Percentiles rank a stretch among this genome's conserved stretches.
phyloP scores from a whole-genome alignment of 2,888 invertebrate species.

The Tanypteryx hageni region DNA sequence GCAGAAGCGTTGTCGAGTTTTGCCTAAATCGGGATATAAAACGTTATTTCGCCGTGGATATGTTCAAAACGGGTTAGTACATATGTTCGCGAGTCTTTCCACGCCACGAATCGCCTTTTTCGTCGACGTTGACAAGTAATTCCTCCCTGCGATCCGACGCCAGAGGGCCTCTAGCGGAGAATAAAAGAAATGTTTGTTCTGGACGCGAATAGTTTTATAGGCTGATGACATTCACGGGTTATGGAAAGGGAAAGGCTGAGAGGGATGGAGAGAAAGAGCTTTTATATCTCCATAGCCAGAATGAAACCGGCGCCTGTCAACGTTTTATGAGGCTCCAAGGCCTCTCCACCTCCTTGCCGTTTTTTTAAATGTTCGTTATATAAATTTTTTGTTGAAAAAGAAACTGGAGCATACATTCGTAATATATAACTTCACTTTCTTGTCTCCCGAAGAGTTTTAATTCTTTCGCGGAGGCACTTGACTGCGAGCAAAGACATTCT shows the following conservation, averaged over 20 bases:
- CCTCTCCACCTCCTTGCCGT: not conserved
- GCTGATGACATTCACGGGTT: constrained; percentile 19
- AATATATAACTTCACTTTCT: not conserved
- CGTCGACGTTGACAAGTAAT: not conserved
- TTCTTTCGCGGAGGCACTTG: not conserved
- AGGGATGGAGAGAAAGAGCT: not conserved
- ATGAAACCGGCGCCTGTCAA: not conserved
- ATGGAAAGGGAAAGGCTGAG: not conserved
- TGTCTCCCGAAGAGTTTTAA: not conserved
- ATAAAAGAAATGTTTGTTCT: not conserved
- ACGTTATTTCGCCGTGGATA: no score
- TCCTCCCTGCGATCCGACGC: not conserved
- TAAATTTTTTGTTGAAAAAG: not conserved
- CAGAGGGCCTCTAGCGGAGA: not conserved
- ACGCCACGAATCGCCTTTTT: not conserved
- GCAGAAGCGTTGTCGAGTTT: not conserved
- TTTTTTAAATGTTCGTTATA: not conserved
- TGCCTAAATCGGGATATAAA: no score
- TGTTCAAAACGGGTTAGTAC: no score
- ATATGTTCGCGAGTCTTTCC: not conserved
- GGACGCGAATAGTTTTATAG: constrained; percentile 3
- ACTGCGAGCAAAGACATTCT: not conserved
- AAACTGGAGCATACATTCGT: constrained; percentile 10
- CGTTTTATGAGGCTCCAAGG: constrained; percentile 1
- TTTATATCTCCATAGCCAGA: not conserved